phyloP scores from a whole-genome alignment of 92 coral and sea anemone species.

The Porites lobata region DNA sequence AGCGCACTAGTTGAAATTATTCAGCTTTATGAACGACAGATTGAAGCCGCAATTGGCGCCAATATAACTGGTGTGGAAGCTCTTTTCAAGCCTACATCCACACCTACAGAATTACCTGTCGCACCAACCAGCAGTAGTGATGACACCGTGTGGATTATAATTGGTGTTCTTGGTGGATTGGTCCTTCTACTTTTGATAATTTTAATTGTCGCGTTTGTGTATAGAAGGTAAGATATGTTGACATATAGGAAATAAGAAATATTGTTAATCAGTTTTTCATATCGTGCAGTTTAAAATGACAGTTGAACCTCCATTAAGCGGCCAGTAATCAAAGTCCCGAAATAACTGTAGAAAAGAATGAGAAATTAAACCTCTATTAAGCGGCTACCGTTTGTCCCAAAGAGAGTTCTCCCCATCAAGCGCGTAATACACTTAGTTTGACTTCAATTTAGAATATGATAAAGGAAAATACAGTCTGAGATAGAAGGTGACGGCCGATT shows the following conservation, averaged over 20 bases:
- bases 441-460: too few relatives aligned
- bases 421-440: too few relatives aligned
- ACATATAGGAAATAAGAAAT: background rate
- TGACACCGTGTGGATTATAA: background rate
- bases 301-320: too few relatives aligned
- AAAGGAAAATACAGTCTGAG: too few relatives aligned
- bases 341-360: too few relatives aligned
- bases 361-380: too few relatives aligned
- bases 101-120: constrained; percentile 14
- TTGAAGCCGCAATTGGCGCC: constrained; percentile 8
- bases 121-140: background rate
- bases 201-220: background rate
- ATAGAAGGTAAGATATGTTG: background rate
- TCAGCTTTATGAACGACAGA: background rate
- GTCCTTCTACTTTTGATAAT: background rate
- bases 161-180: constrained; percentile 4
- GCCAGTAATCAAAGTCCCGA: too few relatives aligned
- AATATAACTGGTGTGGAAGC: background rate
- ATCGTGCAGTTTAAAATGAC: background rate
- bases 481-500: too few relatives aligned
- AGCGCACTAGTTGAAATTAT: background rate
- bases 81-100: constrained; percentile 10
- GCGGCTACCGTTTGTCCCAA: too few relatives aligned
- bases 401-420: too few relatives aligned
- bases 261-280: background rate